phyloP scores from a whole-genome alignment of 2,113 vertebrate genomes.

The Pardalotus punctatus region DNA sequence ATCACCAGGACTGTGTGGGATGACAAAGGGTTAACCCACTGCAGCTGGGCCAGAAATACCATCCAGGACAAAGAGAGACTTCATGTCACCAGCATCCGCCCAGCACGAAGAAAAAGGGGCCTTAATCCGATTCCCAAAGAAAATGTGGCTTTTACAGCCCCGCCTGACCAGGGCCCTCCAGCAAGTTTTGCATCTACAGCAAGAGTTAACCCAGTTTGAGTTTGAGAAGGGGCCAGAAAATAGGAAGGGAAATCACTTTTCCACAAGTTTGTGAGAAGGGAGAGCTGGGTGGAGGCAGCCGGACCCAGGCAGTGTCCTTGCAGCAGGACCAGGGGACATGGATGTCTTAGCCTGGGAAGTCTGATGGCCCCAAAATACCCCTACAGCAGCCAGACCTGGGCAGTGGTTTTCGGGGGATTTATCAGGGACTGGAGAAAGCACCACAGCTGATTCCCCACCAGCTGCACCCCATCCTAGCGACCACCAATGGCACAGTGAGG shows the following conservation, averaged over 20 bases:
- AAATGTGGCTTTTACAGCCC: constrained; percentile 48
- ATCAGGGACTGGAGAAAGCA: not conserved
- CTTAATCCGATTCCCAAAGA: constrained; percentile 56
- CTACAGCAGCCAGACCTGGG: not conserved
- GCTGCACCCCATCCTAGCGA: accelerated
- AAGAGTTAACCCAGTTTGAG: not conserved
- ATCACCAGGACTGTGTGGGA: not conserved
- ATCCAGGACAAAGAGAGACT: constrained; percentile 34
- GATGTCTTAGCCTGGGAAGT: not conserved
- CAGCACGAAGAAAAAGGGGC: not conserved
- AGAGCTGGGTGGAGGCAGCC: accelerated
- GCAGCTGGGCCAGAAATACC: constrained; percentile 54
- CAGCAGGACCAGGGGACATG: accelerated
- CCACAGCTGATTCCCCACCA: accelerated
- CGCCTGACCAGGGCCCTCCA: not conserved
- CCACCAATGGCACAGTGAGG: not conserved
- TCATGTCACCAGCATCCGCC: not conserved
- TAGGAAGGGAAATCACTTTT: not conserved
- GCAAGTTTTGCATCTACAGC: not conserved
- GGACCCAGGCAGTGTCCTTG: not conserved
- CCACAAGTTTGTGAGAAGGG: not conserved
- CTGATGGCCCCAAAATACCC: not conserved
- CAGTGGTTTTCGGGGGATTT: not conserved
- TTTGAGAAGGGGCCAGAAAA: not conserved
- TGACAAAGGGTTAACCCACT: constrained; percentile 41